Evolutionary conservation across 2,797 vertebrate genomes (phyloP).

Genomic region (Falco rusticolus): DNA sequence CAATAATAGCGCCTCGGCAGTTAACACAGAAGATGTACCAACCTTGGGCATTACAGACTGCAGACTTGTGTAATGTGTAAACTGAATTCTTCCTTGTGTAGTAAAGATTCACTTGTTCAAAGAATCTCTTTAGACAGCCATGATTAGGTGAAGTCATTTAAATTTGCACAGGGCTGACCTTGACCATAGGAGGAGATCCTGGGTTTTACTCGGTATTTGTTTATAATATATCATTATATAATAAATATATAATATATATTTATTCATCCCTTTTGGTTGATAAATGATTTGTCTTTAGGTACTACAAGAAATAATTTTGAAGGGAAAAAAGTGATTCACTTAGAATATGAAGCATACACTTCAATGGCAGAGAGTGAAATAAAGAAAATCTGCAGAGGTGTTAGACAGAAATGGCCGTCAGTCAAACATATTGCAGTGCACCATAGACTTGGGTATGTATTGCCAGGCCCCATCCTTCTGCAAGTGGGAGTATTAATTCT

Average conservation of each 20-base stretch:
- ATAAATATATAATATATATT: not conserved
- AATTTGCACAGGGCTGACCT: not conserved
- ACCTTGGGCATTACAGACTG: not conserved
- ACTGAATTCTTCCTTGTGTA: not conserved
- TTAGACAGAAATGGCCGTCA: slow-evolving; percentile 85
- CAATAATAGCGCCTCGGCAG: not conserved
- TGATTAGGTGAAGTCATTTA: not conserved
- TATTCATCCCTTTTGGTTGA: not conserved
- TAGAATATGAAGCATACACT: slow-evolving; percentile 92
- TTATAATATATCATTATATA: not conserved
- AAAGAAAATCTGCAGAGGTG: slow-evolving; percentile 83
- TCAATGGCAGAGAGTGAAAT: slow-evolving; percentile 90
- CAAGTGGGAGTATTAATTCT: not conserved
- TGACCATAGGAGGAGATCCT: not conserved
- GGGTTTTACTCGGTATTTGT: not conserved
- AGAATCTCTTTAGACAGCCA: not conserved
- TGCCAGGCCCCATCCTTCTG: not conserved
- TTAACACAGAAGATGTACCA: not conserved
- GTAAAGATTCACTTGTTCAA: not conserved
- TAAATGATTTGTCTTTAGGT: slow-evolving; percentile 75
- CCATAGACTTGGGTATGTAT: slow-evolving; percentile 89
- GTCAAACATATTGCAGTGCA: slow-evolving; percentile 87
- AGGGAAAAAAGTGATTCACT: slow-evolving; percentile 84
- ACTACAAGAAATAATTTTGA: slow-evolving; percentile 88
- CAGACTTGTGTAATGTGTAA: not conserved